Conservation (phyloP, 1,140 invertebrate genomes). For the Goniozus legneri region DNA sequence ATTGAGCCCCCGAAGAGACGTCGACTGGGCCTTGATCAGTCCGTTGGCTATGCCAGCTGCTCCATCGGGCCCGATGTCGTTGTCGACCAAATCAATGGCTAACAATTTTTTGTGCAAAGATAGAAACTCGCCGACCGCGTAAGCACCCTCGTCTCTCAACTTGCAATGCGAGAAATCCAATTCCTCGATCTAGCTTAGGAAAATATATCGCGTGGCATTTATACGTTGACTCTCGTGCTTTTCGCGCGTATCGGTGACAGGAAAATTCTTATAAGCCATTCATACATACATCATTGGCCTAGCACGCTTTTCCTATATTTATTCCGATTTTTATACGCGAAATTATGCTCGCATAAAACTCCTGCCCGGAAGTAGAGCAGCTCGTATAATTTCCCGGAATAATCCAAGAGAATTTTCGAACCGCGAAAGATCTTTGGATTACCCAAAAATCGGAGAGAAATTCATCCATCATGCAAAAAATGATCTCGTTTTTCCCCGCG, state of each 20-base stretch:
- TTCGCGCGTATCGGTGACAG: neutral
- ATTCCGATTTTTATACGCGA: too few relatives aligned
- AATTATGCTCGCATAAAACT: too few relatives aligned
- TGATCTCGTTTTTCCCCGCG: too few relatives aligned
- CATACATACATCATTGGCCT: too few relatives aligned
- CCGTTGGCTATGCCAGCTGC: conserved; percentile 37
- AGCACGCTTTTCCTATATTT: too few relatives aligned
- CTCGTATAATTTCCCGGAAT: too few relatives aligned
- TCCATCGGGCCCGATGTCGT: conserved; percentile 39
- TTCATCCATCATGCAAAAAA: too few relatives aligned
- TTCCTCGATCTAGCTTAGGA: conserved; percentile 30
- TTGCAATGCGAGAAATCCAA: conserved; percentile 49
- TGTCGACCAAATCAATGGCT: conserved; percentile 36
- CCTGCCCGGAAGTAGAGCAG: too few relatives aligned
- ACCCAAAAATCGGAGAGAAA: too few relatives aligned
- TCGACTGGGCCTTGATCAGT: conserved; percentile 21
- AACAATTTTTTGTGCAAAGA: conserved; percentile 25
- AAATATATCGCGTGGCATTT: neutral
- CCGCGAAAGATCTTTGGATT: too few relatives aligned
- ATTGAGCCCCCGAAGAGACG: conserved; percentile 29
- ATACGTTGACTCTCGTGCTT: neutral
- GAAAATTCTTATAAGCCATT: neutral
- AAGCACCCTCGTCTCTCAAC: conserved; percentile 34
- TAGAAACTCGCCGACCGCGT: conserved; percentile 40
- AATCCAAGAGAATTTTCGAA: too few relatives aligned